phyloP scores from a whole-genome alignment of 2,888 invertebrate species.

The Caenorhabditis macrosperma region DNA sequence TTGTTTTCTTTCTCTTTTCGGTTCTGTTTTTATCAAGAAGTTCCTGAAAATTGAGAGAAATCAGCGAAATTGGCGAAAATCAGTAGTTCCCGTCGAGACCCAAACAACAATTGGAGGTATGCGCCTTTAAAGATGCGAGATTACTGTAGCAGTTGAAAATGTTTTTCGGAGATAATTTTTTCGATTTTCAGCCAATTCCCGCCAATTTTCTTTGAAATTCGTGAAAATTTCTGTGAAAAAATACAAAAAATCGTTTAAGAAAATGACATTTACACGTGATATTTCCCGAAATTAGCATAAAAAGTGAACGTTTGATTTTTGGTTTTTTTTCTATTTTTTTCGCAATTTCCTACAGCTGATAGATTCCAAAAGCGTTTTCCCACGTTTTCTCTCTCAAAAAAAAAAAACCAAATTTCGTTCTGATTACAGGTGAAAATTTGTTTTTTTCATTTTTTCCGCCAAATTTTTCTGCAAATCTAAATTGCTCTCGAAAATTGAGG shows the following conservation, averaged over 20 bases:
- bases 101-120: neutral
- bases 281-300: no score
- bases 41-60: neutral
- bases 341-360: no score
- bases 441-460: no score
- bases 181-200: neutral
- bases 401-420: conserved; percentile 23
- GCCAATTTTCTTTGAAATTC: neutral
- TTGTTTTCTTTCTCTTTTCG: neutral
- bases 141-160: neutral
- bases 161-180: no score
- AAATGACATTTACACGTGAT: no score
- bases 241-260: neutral
- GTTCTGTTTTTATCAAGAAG: neutral
- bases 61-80: neutral
- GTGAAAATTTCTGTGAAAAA: neutral
- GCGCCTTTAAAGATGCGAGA: neutral
- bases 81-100: neutral
- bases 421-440: no score
- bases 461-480: no score
- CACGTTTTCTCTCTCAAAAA: conserved; percentile 17
- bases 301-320: no score
- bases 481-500: no score
- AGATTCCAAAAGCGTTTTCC: no score
- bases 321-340: no score